Evolutionary conservation across 2,888 invertebrate species (phyloP), one percentile per base, ranked within the genome.

Genomic region (Rhopalosiphum nymphaeae): DNA sequence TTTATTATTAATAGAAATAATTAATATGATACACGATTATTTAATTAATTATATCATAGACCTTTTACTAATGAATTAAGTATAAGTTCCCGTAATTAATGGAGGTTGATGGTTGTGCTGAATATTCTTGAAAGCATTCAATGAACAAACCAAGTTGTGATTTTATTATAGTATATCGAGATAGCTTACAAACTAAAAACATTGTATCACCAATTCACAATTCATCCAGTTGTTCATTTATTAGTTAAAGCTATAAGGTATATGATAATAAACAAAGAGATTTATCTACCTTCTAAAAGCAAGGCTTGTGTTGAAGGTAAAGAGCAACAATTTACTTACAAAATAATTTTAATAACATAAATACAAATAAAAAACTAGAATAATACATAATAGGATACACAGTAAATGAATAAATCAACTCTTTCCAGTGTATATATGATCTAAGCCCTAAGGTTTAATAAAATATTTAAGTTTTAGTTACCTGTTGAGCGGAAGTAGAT

Each of bases 401-500:
- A 11, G 3, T 53, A 53, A 53, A 13, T 53, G 16, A n/a, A n/a
- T 53, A 53, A 53, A 53, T 53, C 53, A 53, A 53, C 53, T 53
- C 21, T 53, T 53, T 21, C 53, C 16, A 5, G 3, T 53, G 53
- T 53, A 53, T 53, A 53, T 53, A 53, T 53, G 21, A 5, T 4
- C 36, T 78, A 46, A 46, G 7, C 44, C 44, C 44, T 46, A 2
- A 36, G 21, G n/a, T 49, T 90, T 90, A 57, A 44, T 89, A 89
- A 42, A 42, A 56, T 78, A 5, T 53, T 91, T 13, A 36, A 21
- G 29, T 16, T 42, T 49, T 57, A 94, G 91, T 94, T 95, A 97
- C 97, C 97, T 99, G 99, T 95, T 97, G 97, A 89, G 99, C 97
- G 7, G 97, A 97, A 5, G 99, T 99, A 3, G 99, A 99, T 95